These are phyloP conservation scores for Squalus acanthias DNA, from an alignment of 2,797 vertebrate genomes.

Conservation along the genomic window DNA sequence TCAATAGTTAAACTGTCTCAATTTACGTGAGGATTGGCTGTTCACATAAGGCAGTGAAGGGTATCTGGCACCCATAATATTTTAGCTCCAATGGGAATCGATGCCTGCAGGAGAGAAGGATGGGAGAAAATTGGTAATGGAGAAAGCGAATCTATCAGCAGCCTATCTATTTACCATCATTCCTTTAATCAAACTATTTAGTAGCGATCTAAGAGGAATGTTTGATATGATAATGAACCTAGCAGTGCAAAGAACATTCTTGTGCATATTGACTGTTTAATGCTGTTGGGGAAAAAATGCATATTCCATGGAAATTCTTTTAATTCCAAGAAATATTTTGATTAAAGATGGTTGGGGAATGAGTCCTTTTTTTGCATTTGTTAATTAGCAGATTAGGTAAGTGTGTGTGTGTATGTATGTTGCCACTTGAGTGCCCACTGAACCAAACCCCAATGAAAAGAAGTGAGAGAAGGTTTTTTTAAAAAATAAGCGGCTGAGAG, in stretches of 20 bases:
- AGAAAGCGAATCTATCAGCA: no score
- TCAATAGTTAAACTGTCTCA: background rate
- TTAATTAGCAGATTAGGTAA: background rate
- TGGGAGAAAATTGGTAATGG: background rate
- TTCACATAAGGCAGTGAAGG: background rate
- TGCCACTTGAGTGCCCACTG: background rate
- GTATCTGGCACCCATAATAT: background rate
- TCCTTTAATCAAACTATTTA: background rate
- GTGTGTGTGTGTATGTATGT: background rate
- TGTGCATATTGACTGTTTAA: background rate
- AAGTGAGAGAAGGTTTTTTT: no score
- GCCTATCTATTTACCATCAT: background rate
- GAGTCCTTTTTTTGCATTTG: background rate
- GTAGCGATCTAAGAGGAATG: background rate
- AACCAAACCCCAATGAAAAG: background rate
- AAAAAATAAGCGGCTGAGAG: no score
- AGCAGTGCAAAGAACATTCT: background rate
- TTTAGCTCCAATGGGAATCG: background rate
- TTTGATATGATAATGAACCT: background rate
- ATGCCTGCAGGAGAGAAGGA: background rate
- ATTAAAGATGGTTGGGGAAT: background rate
- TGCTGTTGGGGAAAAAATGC: background rate
- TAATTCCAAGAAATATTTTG: background rate
- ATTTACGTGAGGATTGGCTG: background rate
- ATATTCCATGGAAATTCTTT: background rate